phyloP scores from a whole-genome alignment of 2,113 vertebrate species.

The Neogale vison region DNA sequence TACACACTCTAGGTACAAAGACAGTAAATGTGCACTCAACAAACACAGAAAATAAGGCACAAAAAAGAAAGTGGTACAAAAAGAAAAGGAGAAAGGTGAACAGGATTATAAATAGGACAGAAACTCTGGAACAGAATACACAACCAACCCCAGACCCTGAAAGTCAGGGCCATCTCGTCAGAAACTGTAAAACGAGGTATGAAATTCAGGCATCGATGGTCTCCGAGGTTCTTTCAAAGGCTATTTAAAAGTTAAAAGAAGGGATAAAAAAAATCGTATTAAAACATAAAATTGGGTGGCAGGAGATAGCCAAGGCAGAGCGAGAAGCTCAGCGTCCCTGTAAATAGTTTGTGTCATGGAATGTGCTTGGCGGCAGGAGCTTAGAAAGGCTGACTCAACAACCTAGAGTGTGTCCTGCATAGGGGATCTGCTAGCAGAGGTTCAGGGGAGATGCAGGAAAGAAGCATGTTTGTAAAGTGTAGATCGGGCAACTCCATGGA shows the following conservation, averaged over 20 bases:
- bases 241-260: not conserved
- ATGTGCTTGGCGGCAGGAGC: not conserved
- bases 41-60: not conserved
- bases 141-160: not conserved
- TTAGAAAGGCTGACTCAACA: not conserved
- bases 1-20: not conserved
- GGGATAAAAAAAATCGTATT: not conserved
- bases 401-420: not conserved
- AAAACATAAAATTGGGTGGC: not conserved
- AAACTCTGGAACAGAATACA: not conserved
- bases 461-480: not conserved
- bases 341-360: not conserved
- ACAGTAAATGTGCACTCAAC: not conserved
- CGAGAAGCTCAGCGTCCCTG: not conserved
- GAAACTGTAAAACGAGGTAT: not conserved
- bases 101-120: not conserved
- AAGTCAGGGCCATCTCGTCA: not conserved
- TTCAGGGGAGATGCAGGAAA: not conserved
- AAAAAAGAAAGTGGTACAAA: not conserved
- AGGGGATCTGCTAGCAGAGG: not conserved
- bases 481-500: not conserved
- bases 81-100: not conserved
- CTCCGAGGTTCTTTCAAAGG: constrained; percentile 10
- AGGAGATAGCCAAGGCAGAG: not conserved
- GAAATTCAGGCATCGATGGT: not conserved